Base-by-base conservation (phyloP, 2,113 vertebrate species). In the Rhipidura dahli region DNA sequence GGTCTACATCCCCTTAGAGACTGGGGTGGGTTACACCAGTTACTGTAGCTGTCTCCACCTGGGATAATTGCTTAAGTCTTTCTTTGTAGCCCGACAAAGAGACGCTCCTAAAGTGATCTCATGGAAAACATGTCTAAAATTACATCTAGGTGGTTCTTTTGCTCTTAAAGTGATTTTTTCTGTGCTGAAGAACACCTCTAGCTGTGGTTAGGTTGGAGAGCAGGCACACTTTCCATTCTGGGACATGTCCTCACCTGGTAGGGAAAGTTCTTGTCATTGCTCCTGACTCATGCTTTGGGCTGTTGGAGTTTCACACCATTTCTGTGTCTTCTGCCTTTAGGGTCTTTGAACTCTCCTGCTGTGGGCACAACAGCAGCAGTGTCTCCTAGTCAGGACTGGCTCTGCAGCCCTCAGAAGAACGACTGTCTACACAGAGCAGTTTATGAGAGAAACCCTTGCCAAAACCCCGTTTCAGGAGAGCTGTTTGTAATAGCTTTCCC, bases 181-280 rank as follows among this genome's bases (percentile, higher is more conserved):
- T 77, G 14, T 86, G 59, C 31, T 6, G 12, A 53, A 37, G 42
- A 44, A 44, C 49, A 59, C 37, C n/a, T 64, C 31, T 33, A 24
- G n/a, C 42, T 53, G 45, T 17, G 9, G 16, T 69, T 65, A 80
- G 20, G 14, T 35, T 65, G 27, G 71, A 92, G 13, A 70, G 30
- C 11, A 33, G 35, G 8, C 33, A 49, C n/a, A 70, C 16, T 96
- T 22, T 82, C 45, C 23, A 37, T 90, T 83, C 33, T 27, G 35
- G 39, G 9, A 54, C 21, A n/a, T 7, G 28, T 81, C 24, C 50
- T 86, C 27, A 66, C 39, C 59, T 72, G 26, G 28, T 35, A 94
- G 59, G 68, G 71, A 96, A 95, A 96, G 88, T 92, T 93, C 50
- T 80, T 86, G 79, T 77, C 75, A 8, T 73, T 93, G 63, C 7